phyloP scores from a whole-genome alignment of 2,113 vertebrate species.

The Austrofundulus limnaeus region DNA sequence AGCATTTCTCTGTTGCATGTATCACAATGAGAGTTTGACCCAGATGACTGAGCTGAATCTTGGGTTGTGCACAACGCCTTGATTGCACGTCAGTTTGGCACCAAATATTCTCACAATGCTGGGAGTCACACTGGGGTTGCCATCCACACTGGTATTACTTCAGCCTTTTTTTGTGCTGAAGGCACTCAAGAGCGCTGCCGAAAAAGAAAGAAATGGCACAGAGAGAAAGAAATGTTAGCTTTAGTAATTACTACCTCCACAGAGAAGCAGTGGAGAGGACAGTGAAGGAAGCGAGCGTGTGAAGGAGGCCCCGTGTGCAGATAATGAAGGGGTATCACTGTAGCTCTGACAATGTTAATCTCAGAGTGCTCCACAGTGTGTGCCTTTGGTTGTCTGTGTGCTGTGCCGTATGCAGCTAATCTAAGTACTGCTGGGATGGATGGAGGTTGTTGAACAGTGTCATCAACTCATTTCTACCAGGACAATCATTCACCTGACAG shows the following conservation, averaged over 20 bases:
- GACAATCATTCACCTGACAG: slow-evolving; percentile 64
- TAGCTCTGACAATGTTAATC: slow-evolving; percentile 81
- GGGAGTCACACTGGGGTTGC: slow-evolving; percentile 29
- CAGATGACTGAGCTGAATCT: slow-evolving; percentile 62
- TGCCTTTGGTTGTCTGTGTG: slow-evolving; percentile 34
- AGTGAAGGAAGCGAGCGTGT: slow-evolving; percentile 68
- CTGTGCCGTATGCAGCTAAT: slow-evolving; percentile 34
- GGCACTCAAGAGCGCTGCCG: slow-evolving; percentile 11
- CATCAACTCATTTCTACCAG: slow-evolving; percentile 59
- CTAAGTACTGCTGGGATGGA: slow-evolving; percentile 32
- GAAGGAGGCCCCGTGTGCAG: slow-evolving; percentile 76
- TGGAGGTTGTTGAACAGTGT: slow-evolving; percentile 33
- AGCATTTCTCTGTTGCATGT: slow-evolving; percentile 41
- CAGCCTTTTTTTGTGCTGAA: slow-evolving; percentile 34
- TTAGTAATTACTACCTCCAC: slow-evolving; percentile 81
- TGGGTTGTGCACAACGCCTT: slow-evolving; percentile 57
- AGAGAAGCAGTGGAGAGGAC: slow-evolving; percentile 73
- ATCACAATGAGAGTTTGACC: slow-evolving; percentile 39
- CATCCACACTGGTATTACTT: slow-evolving; percentile 51
- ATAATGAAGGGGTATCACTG: slow-evolving; percentile 82
- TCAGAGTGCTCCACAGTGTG: slow-evolving; percentile 63
- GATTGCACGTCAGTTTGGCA: slow-evolving; percentile 74
- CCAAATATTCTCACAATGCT: slow-evolving; percentile 66
- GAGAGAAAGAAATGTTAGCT: slow-evolving; percentile 75
- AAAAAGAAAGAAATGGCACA: slow-evolving; percentile 44